These are phyloP conservation scores for Halichoeres trimaculatus DNA, from an alignment of 2,113 vertebrate genomes.

Conservation along the genomic window DNA sequence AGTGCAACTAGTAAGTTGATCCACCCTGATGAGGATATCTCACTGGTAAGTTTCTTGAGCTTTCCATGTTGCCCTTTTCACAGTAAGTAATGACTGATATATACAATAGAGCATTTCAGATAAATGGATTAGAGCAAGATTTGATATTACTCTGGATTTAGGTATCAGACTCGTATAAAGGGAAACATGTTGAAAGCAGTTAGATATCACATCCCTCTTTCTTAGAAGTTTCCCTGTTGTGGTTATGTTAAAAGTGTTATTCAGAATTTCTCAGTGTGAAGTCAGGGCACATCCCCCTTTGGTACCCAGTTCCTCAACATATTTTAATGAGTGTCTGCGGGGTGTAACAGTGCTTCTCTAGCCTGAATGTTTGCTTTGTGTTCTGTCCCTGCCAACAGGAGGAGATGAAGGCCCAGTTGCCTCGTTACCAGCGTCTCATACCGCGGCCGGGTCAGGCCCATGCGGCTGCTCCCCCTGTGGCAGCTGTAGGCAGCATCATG, in stretches of 20 bases:
- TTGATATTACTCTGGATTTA: neutral
- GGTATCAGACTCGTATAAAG: neutral
- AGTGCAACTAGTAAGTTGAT: slow-evolving; percentile 99
- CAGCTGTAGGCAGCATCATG: slow-evolving; percentile 93
- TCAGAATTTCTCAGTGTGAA: slow-evolving; percentile 65
- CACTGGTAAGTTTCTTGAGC: slow-evolving; percentile 94
- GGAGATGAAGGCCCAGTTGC: slow-evolving; percentile 94
- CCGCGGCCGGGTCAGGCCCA: slow-evolving; percentile 91
- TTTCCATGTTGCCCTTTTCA: slow-evolving; percentile 82
- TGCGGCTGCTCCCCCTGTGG: slow-evolving; percentile 88
- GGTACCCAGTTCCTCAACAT: slow-evolving; percentile 50
- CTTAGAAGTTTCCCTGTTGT: slow-evolving; percentile 48
- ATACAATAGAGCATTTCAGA: slow-evolving; percentile 45
- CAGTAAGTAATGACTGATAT: slow-evolving; percentile 85
- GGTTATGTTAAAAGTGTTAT: slow-evolving; percentile 49
- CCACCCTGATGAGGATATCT: slow-evolving; percentile 99
- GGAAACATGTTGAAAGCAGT: neutral
- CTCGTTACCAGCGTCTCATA: slow-evolving; percentile 94
- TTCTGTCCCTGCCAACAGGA: slow-evolving; percentile 83
- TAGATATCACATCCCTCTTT: slow-evolving; percentile 21
- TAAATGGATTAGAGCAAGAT: neutral
- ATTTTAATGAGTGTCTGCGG: slow-evolving; percentile 47
- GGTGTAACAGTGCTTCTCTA: slow-evolving; percentile 28
- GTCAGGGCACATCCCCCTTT: slow-evolving; percentile 52
- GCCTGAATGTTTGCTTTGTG: slow-evolving; percentile 55